Evolutionary conservation across 2,113 vertebrate species (phyloP).

Genomic region (Heteronetta atricapilla): DNA sequence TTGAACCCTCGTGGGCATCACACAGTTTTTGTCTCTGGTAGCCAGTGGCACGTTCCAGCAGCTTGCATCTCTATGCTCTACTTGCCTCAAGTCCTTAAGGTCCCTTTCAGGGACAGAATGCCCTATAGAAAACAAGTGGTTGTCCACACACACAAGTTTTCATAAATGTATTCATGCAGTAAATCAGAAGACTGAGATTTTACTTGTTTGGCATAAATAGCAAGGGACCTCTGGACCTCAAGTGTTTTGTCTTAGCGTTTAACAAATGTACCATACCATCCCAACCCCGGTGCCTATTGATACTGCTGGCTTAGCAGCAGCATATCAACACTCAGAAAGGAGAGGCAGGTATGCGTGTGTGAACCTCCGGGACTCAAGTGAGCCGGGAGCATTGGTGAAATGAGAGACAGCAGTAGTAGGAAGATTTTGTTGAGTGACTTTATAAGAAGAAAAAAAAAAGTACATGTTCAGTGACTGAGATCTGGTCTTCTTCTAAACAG

Average conservation of each 20-base stretch:
- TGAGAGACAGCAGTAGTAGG: background rate
- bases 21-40: background rate
- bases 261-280: fast-evolving
- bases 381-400: too few relatives aligned
- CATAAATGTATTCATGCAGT: fast-evolving
- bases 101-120: too few relatives aligned
- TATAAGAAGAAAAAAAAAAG: background rate
- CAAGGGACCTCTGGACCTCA: background rate
- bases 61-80: background rate
- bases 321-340: too few relatives aligned
- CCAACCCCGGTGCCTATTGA: fast-evolving
- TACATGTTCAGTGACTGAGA: background rate
- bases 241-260: background rate
- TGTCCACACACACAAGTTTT: background rate
- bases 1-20: too few relatives aligned
- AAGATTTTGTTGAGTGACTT: background rate
- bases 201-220: background rate
- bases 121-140: too few relatives aligned
- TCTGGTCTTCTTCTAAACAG: background rate
- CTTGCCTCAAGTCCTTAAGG: background rate
- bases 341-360: background rate
- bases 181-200: background rate
- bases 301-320: too few relatives aligned
- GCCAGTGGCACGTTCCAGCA: too few relatives aligned
- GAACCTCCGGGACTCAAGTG: too few relatives aligned